Base-by-base conservation (phyloP, 2,797 vertebrate genomes). In the Pygocentrus nattereri region DNA sequence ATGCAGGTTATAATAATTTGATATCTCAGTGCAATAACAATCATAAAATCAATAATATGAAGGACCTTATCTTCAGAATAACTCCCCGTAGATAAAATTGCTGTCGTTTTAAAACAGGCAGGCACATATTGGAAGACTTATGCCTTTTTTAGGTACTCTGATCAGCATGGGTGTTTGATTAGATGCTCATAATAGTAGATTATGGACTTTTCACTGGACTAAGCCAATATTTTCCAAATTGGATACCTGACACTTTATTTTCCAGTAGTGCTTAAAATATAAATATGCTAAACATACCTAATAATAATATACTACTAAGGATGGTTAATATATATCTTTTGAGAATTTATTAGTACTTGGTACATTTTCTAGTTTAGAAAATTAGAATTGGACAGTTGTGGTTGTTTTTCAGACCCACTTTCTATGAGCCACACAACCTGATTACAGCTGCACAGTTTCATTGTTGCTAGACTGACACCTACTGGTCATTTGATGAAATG, bases 401-500 rank as follows among this genome's bases (percentile, higher is more conserved):
- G 27, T 27, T 73, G 31, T 30, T 74, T 21, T 10, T 41, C 12
- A 56, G 41, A 23, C 38, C 41, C 62, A 44, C 59, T 30, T 34
- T 34, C n/a, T 11, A 62, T n/a, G n/a, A n/a, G n/a, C n/a, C n/a
- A n/a, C n/a, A 49, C 30, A 50, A n/a, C 16, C 31, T 54, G 27
- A 68, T 59, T 49, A 50, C 27, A 61, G 6, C 16, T 44, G n/a
- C 3, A 50, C 15, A 16, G n/a, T 67, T 82, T 30, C 19, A 2
- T 59, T 85, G 69, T 59, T n/a, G 80, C 78, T 85, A 85, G 72
- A 87, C 90, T 92, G 93, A 92, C 94, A 89, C 74, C 92, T 85
- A 82, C 82, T 85, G 94, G 88, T 23, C 56, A 75, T 58, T 70
- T 1, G 2, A 25, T 65, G 85, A 85, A 92, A 73, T 89, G 44